phyloP scores from a whole-genome alignment of 2,888 invertebrate species.

The Quadriops clusia region DNA sequence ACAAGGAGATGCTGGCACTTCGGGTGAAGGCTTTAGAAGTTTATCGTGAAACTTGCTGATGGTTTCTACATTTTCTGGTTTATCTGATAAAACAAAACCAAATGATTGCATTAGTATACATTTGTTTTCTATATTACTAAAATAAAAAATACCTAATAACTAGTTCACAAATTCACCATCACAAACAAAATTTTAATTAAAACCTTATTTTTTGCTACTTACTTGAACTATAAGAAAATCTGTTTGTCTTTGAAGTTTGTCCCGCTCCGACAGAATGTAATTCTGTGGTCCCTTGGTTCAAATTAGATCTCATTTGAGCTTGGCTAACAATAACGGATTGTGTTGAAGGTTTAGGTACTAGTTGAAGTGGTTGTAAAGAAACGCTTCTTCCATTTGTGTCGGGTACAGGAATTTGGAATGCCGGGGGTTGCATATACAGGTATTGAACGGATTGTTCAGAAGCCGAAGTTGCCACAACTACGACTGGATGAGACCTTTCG shows the following conservation, averaged over 20 bases:
- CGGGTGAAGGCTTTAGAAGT: constrained; percentile 18
- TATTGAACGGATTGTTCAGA: constrained; percentile 35
- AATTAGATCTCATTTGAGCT: constrained; percentile 24
- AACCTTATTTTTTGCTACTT: too few species aligned
- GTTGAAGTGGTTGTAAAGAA: constrained; percentile 28
- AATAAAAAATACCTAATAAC: too few species aligned
- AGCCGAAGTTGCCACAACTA: constrained; percentile 33
- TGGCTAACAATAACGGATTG: constrained; percentile 49
- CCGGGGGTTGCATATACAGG: constrained; percentile 33
- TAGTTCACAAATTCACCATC: too few species aligned
- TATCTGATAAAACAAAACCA: too few species aligned
- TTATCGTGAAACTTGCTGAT: constrained; percentile 8
- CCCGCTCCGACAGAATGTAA: too few species aligned
- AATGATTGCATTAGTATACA: too few species aligned
- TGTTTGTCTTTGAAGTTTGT: too few species aligned
- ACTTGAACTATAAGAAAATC: constrained; percentile 15
- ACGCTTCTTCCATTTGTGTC: constrained; percentile 30
- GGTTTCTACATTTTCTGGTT: constrained; percentile 3
- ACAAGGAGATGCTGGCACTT: constrained; percentile 19
- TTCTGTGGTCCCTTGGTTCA: too few species aligned
- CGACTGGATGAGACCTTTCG: constrained; percentile 30
- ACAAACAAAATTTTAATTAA: too few species aligned
- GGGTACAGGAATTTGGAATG: constrained; percentile 38
- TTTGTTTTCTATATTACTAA: too few species aligned
- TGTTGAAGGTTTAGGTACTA: constrained; percentile 31